Percentiles rank a stretch among this genome's conserved stretches.
These are phyloP conservation scores for Formica exsecta DNA, from an alignment of 1,140 invertebrate species.

Conservation along the genomic window DNA sequence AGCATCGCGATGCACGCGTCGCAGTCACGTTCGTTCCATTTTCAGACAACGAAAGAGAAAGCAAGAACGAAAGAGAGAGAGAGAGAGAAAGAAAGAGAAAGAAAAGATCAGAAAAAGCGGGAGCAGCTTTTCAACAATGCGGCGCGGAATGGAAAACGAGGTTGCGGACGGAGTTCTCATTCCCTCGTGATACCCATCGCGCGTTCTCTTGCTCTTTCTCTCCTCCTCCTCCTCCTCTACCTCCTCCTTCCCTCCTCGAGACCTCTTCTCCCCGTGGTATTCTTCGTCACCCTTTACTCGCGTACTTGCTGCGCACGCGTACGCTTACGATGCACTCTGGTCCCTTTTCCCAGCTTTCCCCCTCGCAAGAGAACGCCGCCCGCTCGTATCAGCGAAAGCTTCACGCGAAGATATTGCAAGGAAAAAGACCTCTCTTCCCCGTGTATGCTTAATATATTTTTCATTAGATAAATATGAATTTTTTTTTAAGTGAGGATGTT, in stretches of 20 bases:
- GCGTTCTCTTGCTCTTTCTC: not conserved
- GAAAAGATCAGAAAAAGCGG: conserved; percentile 31
- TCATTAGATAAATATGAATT: not conserved
- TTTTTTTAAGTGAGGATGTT: not conserved
- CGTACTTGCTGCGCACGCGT: conserved; percentile 42
- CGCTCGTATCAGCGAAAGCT: conserved; percentile 13
- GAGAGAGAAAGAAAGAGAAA: not conserved
- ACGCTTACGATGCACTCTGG: not conserved
- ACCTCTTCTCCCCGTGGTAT: conserved; percentile 25
- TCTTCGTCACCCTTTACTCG: conserved; percentile 51
- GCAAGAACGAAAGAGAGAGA: not conserved
- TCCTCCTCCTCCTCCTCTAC: not conserved
- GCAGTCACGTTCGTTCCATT: conserved; percentile 36
- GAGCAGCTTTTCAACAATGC: conserved; percentile 69
- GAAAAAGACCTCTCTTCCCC: not conserved
- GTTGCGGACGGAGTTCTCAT: conserved; percentile 71
- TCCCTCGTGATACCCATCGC: conserved; percentile 66
- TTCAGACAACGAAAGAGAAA: conserved; percentile 6
- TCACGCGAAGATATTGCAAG: conserved; percentile 8
- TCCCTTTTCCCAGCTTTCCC: conserved; percentile 1
- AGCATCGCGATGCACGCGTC: not conserved
- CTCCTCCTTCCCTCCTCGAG: not conserved
- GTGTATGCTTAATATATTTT: not conserved
- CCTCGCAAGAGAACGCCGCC: conserved; percentile 3
- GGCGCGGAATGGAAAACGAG: conserved; percentile 73